Evolutionary conservation across 2,113 vertebrate species (phyloP).

Genomic region (Calidris pygmaea): DNA sequence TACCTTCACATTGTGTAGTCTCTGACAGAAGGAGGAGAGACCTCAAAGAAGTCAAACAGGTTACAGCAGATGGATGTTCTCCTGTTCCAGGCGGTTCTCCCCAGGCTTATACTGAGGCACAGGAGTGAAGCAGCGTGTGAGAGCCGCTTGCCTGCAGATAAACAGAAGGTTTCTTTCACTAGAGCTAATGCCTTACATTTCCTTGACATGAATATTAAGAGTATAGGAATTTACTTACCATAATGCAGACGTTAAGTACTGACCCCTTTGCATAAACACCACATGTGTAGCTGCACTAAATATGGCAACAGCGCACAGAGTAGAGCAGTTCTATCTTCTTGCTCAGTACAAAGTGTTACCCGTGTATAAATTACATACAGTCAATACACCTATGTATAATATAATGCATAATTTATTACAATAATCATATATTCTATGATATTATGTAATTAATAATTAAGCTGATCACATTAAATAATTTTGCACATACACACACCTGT

Average conservation of each 20-base stretch:
- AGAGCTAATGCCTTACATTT: neutral
- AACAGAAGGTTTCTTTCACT: slow-evolving; percentile 8
- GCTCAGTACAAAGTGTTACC: neutral
- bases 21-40: neutral
- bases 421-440: neutral
- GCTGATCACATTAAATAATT: neutral
- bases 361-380: neutral
- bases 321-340: neutral
- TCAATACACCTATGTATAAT: neutral
- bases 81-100: neutral
- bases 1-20: neutral
- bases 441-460: neutral
- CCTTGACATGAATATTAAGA: neutral
- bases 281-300: neutral
- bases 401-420: neutral
- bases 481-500: neutral
- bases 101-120: neutral
- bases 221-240: neutral
- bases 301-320: neutral
- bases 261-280: neutral
- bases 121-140: neutral
- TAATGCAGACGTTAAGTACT: neutral
- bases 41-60: neutral
- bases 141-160: neutral
- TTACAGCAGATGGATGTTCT: neutral